Conservation (phyloP, 2,888 invertebrate genomes). For the Tuta absoluta region DNA sequence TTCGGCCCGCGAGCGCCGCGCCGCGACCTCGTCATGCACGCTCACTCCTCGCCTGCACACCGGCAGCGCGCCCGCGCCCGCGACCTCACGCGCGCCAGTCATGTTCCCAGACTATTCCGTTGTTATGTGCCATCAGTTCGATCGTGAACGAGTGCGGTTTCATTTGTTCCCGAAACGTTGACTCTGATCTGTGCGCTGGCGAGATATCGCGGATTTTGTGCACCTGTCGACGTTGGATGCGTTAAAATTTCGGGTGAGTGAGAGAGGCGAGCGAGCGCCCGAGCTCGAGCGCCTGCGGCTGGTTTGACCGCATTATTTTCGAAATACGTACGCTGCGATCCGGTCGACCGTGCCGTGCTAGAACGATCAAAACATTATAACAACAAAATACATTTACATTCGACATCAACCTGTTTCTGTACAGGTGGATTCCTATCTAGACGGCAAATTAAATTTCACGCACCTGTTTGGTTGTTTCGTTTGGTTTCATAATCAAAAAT, state of each 20-base stretch:
- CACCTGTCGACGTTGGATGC: conserved; percentile 76
- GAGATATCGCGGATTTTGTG: conserved; percentile 68
- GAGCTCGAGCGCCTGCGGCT: conserved; percentile 72
- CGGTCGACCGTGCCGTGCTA: conserved; percentile 75
- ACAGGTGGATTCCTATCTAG: conserved; percentile 33
- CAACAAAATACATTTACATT: conserved; percentile 63
- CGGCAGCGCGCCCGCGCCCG: conserved; percentile 59
- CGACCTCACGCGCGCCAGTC: conserved; percentile 67
- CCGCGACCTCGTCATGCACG: conserved; percentile 39
- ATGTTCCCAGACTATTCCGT: conserved; percentile 69
- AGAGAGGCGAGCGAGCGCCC: conserved; percentile 72
- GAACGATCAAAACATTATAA: conserved; percentile 78
- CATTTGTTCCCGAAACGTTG: conserved; percentile 74
- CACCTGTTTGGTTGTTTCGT: conserved; percentile 21
- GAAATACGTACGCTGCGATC: conserved; percentile 78
- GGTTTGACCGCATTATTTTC: conserved; percentile 81
- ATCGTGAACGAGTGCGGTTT: conserved; percentile 71
- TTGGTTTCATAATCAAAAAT: conserved; percentile 22
- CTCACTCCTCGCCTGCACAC: conserved; percentile 44
- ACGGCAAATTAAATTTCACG: conserved; percentile 30
- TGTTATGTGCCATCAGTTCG: conserved; percentile 69
- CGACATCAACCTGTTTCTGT: conserved; percentile 47
- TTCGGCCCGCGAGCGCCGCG: conserved; percentile 61
- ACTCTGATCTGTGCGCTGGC: conserved; percentile 46
- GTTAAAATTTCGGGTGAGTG: conserved; percentile 80